Evolutionary conservation across 2,797 vertebrate species (phyloP), one percentile per base, ranked within the genome.

Genomic region (Notolepis coatsorum): DNA sequence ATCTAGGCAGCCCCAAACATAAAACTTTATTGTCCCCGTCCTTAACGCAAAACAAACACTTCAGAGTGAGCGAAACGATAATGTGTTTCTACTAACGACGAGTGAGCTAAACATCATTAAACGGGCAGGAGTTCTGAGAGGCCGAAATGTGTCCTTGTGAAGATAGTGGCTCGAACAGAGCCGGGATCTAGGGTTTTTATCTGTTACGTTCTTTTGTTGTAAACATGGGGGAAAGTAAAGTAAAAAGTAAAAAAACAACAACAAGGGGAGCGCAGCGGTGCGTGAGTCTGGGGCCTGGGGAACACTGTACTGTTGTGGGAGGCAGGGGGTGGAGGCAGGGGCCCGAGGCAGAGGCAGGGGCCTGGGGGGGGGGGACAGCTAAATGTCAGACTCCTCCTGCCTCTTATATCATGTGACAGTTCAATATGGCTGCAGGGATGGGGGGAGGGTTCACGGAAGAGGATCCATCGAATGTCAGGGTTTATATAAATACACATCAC

Each of bases 41-140:
- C 59, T 63, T 30, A 67, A n/a, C n/a, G n/a, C n/a, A 68, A 68
- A 65, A 48, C 27, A 31, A 48, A 65, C 58, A 76, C 51, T 45
- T 20, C 27, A 27, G 21, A 49, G 28, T 18, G 15, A 53, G 7
- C 48, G 25, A 37, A 48, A 52, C 20, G 63, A 55, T 33, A 66
- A 24, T 55, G 63, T 57, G 59, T 52, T 71, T 33, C 61, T 59
- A 71, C 70, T 75, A 54, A 75, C n/a, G n/a, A n/a, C n/a, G n/a
- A n/a, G n/a, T n/a, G 64, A 61, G 63, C 65, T 74, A 54, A 81
- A 68, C 59, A 81, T 77, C 37, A 53, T 62, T 71, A 70, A 71
- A 75, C 53, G 75, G 60, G 58, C 28, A 69, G 70, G 27, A 5
- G 31, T 37, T 43, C 30, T 15, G 20, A 72, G 8, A 45, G 49